Base-by-base conservation (phyloP, 2,113 vertebrate species). In the Climacteris rufus region DNA sequence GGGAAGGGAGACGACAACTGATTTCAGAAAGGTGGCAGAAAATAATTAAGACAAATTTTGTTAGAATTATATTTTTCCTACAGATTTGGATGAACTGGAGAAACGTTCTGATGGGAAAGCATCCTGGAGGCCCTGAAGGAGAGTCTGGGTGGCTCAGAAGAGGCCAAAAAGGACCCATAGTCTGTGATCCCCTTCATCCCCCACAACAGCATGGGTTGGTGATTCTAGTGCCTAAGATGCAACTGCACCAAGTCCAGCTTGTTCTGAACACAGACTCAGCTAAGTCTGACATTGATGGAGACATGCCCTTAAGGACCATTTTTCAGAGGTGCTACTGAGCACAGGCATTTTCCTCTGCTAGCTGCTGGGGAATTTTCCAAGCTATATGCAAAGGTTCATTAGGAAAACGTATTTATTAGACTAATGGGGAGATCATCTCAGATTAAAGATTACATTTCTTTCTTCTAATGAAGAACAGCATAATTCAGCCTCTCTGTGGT, bases 131-230 rank as follows among this genome's bases (percentile, higher is more conserved):
- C 30, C 23, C 37, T 30, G 30, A 30, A 75, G 19, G 28, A n/a
- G 47, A 68, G 31, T 35, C 15, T 87, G 40, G 13, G 39, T 87
- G 56, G 10, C 22, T 79, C 8, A 3, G 22, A 21, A 7, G 4
- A 69, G 13, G 7, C 5, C 3, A 7, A 1, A 23, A 25, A 4
- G 13, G 27, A 60, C 8, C 23, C 19, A 63, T 18, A 4, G 8
- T 60, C 52, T 75, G 11, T 22, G 8, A 20, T 35, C 6, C 14
- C 9, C 20, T 54, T 59, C 42, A 49, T 14, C 6, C 4, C 2
- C 5, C 20, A 8, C 11, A 0, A 1, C 7, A 60, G n/a, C 0
- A 0, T 0, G 1, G 21, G 15, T 3, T 2, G 3, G 33, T 64
- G 40, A 24, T 54, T 45, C 31, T 79, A 31, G 44, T 33, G 20